Evolutionary conservation across 1,140 invertebrate species (phyloP).

Genomic region (Triops cancriformis): DNA sequence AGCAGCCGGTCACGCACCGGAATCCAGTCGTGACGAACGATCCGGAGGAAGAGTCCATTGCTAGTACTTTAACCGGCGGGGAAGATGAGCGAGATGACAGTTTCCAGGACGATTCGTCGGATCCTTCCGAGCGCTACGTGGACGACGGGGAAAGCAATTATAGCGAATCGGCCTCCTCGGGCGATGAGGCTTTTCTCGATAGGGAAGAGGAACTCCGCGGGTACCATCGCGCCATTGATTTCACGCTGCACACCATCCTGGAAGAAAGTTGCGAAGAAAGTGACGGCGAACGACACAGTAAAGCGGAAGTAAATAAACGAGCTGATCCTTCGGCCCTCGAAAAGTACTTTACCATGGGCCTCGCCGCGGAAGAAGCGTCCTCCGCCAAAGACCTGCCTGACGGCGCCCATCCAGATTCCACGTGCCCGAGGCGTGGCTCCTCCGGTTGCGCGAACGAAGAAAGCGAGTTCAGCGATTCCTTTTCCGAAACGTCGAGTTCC

Average conservation of each 20-base stretch:
- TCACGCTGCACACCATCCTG: conserved; percentile 83
- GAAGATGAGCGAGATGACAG: no score
- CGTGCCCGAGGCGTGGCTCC: conserved; percentile 30
- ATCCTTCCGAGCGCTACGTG: conserved; percentile 29
- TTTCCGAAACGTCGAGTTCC: conserved; percentile 73
- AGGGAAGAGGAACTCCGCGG: conserved; percentile 70
- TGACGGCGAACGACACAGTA: conserved; percentile 48
- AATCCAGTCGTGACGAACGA: conserved; percentile 30
- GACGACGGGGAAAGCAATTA: conserved; percentile 33
- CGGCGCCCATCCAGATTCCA: conserved; percentile 37
- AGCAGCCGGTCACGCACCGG: conserved; percentile 28
- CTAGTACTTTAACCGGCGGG: conserved; percentile 27
- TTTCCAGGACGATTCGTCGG: conserved; percentile 21
- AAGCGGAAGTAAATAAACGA: conserved; percentile 23
- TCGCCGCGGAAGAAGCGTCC: conserved; percentile 50
- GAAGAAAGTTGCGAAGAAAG: conserved; percentile 86
- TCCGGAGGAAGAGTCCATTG: conserved; percentile 29
- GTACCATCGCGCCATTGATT: conserved; percentile 68
- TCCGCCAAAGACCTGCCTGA: conserved; percentile 41
- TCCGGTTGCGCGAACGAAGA: conserved; percentile 37
- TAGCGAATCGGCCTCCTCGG: conserved; percentile 35
- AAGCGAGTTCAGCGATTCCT: conserved; percentile 49
- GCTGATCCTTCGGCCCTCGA: conserved; percentile 65
- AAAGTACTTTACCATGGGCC: conserved; percentile 81
- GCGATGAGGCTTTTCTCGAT: conserved; percentile 47